These are phyloP conservation scores for Cantharis rustica DNA, from an alignment of 2,888 invertebrate genomes.

Conservation along the genomic window DNA sequence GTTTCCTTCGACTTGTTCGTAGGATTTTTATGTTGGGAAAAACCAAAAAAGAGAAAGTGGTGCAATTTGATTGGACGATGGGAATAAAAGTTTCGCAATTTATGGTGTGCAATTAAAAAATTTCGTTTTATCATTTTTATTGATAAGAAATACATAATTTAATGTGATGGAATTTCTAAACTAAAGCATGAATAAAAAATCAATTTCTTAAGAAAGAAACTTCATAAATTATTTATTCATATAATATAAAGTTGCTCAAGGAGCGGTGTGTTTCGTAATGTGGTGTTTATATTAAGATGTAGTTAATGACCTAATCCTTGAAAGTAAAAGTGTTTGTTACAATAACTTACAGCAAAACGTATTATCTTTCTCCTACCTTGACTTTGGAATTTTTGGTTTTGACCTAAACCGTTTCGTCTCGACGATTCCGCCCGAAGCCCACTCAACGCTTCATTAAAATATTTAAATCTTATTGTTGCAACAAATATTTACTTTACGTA, in stretches of 20 bases:
- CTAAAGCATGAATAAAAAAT: background rate
- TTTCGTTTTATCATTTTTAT: background rate
- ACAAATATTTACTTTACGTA: background rate
- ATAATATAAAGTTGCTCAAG: background rate
- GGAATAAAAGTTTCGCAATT: background rate
- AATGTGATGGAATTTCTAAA: background rate
- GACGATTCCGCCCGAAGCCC: background rate
- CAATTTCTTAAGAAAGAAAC: background rate
- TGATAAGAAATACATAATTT: background rate
- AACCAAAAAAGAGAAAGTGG: background rate
- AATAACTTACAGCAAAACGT: background rate
- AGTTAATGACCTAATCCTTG: background rate
- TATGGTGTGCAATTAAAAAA: background rate
- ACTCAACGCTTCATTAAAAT: background rate
- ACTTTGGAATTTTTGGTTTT: background rate
- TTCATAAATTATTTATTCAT: background rate
- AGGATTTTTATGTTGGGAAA: background rate
- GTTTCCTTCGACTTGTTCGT: background rate
- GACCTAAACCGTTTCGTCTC: background rate
- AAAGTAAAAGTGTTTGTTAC: background rate
- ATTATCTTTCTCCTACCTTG: background rate
- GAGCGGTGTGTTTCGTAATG: background rate
- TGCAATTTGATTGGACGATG: background rate
- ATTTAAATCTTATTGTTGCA: background rate
- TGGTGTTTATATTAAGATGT: background rate